Conservation (phyloP, 2,113 vertebrate species). For the Ictalurus furcatus region DNA sequence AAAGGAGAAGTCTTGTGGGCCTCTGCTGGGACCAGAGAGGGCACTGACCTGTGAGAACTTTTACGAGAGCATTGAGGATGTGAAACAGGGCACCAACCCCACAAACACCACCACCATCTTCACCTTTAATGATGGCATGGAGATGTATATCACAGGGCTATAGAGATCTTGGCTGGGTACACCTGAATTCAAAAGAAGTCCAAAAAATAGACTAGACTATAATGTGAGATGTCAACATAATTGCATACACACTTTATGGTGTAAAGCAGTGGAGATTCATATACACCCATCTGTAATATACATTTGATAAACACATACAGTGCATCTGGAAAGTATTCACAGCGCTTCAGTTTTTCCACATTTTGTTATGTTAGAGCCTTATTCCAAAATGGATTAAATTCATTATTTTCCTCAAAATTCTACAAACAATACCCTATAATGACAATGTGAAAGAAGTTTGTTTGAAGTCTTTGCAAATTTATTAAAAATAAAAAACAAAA, state of each 20-base stretch:
- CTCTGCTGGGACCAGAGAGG: constrained; percentile 51
- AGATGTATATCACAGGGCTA: constrained; percentile 80
- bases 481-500: too few relatives aligned
- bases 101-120: constrained; percentile 79
- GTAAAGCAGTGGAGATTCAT: not conserved
- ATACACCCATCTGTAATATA: not conserved
- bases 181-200: not conserved
- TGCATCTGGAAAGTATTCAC: too few relatives aligned
- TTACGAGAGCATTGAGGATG: constrained; percentile 76
- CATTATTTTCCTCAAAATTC: too few relatives aligned
- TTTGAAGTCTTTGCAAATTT: too few relatives aligned
- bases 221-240: constrained; percentile 44
- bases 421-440: too few relatives aligned
- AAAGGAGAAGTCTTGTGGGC: constrained; percentile 63
- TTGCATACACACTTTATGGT: constrained; percentile 23
- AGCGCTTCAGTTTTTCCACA: too few relatives aligned
- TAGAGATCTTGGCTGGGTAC: constrained; percentile 50
- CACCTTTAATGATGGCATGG: constrained; percentile 80
- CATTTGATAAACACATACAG: not conserved
- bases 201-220: not conserved
- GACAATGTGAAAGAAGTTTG: too few relatives aligned
- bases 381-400: too few relatives aligned
- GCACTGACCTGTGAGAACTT: constrained; percentile 73
- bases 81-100: constrained; percentile 69
- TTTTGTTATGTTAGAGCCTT: too few relatives aligned